Percentiles rank a stretch among this genome's conserved stretches.
Evolutionary conservation across 35 echinoderm and acorn worm genomes (phyloP).

Genomic region (Apostichopus californicus): DNA sequence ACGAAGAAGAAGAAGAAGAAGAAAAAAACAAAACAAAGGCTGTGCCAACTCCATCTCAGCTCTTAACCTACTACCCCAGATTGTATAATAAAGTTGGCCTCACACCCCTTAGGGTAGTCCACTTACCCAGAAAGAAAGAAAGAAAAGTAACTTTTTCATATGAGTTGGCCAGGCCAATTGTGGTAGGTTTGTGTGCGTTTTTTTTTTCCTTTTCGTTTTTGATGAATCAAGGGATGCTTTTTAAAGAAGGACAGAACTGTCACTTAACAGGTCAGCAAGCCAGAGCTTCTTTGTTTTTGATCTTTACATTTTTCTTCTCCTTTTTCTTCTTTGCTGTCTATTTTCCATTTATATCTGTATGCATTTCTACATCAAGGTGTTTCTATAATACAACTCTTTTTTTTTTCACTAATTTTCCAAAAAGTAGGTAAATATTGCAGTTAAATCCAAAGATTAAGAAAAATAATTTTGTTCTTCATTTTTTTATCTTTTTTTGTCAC

Average conservation of each 20-base stretch:
- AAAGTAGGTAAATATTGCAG: too few relatives aligned
- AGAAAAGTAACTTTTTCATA: not conserved
- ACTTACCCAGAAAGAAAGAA: constrained; percentile 22
- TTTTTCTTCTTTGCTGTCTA: too few relatives aligned
- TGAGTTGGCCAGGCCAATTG: constrained; percentile 5
- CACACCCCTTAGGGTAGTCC: constrained; percentile 12
- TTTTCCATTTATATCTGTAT: too few relatives aligned
- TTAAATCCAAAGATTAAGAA: too few relatives aligned
- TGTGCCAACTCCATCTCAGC: not conserved
- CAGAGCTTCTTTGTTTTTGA: too few relatives aligned
- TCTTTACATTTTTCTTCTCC: too few relatives aligned
- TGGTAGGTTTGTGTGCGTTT: not conserved
- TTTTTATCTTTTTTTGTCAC: too few relatives aligned
- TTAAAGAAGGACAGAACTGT: not conserved
- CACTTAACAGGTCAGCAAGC: too few relatives aligned
- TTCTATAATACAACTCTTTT: too few relatives aligned
- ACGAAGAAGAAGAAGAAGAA: not conserved
- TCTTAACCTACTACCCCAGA: constrained; percentile 10
- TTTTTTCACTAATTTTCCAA: too few relatives aligned
- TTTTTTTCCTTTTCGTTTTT: not conserved
- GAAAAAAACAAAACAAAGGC: not conserved
- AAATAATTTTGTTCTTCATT: too few relatives aligned
- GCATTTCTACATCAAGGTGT: too few relatives aligned
- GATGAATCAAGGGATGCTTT: not conserved
- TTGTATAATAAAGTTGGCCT: constrained; percentile 23